Evolutionary conservation across 2,888 invertebrate species (phyloP).

Genomic region (Scotopteryx bipunctaria): DNA sequence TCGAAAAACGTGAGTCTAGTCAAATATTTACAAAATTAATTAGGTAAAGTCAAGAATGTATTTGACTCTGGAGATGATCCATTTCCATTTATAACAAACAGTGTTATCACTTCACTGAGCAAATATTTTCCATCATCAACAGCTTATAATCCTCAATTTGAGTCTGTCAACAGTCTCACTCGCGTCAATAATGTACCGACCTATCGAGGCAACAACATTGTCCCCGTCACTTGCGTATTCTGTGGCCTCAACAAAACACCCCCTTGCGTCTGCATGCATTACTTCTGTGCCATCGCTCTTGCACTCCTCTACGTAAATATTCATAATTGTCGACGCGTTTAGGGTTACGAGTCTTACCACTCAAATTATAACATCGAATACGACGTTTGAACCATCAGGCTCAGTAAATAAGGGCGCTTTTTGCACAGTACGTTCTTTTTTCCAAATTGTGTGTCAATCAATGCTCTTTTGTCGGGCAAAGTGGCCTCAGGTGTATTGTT

Average conservation of each 20-base stretch:
- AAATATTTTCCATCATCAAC: slow-evolving; percentile 30
- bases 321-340: slow-evolving; percentile 60
- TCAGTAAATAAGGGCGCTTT: slow-evolving; percentile 37
- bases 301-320: slow-evolving; percentile 66
- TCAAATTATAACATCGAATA: slow-evolving; percentile 33
- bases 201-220: slow-evolving; percentile 35
- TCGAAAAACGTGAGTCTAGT: neutral
- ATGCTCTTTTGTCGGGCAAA: slow-evolving; percentile 53
- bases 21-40: slow-evolving; percentile 14
- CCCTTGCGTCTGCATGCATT: slow-evolving; percentile 62
- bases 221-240: slow-evolving; percentile 14
- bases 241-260: slow-evolving; percentile 50
- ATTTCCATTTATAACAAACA: slow-evolving; percentile 11
- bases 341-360: slow-evolving; percentile 44
- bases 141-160: slow-evolving; percentile 31
- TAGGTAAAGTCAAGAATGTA: neutral
- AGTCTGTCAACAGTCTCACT: slow-evolving; percentile 33
- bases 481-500: slow-evolving; percentile 63
- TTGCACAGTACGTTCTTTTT: slow-evolving; percentile 30
- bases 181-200: slow-evolving; percentile 34
- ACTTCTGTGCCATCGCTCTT: slow-evolving; percentile 61
- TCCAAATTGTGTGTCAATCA: slow-evolving; percentile 49
- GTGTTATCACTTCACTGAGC: slow-evolving; percentile 17
- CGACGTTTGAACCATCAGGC: slow-evolving; percentile 34
- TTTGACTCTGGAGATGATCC: slow-evolving; percentile 2